Conservation (phyloP, 2,888 invertebrate species). For the Empis stercorea region DNA sequence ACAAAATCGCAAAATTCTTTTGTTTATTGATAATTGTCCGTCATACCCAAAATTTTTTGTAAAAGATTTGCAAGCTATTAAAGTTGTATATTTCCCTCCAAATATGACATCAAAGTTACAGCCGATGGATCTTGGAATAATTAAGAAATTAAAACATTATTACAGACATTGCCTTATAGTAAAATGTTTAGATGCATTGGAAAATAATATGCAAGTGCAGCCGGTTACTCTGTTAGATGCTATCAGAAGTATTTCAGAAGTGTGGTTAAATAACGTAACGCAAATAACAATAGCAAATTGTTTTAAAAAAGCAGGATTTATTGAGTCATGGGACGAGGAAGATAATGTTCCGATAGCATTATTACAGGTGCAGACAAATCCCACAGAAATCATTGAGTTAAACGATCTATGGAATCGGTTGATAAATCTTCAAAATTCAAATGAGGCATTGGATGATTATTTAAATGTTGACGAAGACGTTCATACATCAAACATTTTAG, state of each 20-base stretch:
- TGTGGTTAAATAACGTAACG: too few species aligned
- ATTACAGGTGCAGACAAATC: too few species aligned
- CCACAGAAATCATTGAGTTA: too few species aligned
- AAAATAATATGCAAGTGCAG: not conserved
- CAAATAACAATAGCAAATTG: not conserved
- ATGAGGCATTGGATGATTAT: too few species aligned
- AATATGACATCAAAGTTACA: not conserved
- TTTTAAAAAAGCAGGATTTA: not conserved
- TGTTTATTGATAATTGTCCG: slow-evolving; percentile 1
- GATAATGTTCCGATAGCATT: too few species aligned
- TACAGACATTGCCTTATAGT: not conserved
- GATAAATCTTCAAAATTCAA: too few species aligned
- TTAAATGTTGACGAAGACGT: too few species aligned
- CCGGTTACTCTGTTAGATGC: too few species aligned
- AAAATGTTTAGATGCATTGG: not conserved
- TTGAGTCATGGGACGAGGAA: too few species aligned
- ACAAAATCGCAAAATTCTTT: slow-evolving; percentile 6
- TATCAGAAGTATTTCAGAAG: too few species aligned
- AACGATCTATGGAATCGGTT: too few species aligned
- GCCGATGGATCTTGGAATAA: not conserved
- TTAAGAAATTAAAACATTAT: not conserved
- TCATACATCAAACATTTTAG: too few species aligned
- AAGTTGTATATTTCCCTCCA: not conserved
- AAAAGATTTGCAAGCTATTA: not conserved
- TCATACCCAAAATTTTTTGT: not conserved